Evolutionary conservation across 1,140 invertebrate species (phyloP).

Genomic region (Reticulitermes speratus): DNA sequence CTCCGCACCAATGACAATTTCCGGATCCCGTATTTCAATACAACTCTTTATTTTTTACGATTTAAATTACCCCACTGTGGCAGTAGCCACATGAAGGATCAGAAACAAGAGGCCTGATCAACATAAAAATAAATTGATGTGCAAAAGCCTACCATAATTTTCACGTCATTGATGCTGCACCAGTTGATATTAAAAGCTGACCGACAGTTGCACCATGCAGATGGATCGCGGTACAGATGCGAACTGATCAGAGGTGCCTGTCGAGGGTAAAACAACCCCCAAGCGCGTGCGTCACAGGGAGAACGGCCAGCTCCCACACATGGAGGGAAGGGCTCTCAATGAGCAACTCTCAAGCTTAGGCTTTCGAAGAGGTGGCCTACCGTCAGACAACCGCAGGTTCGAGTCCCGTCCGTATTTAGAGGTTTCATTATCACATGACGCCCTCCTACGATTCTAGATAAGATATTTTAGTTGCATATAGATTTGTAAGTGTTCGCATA

Average conservation of each 20-base stretch:
- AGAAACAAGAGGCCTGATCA: neutral
- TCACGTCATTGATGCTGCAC: neutral
- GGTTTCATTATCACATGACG: too few species aligned
- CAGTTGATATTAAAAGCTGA: neutral
- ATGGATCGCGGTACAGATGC: neutral
- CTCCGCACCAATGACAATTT: neutral
- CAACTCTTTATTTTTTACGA: too few species aligned
- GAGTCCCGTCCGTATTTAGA: too few species aligned
- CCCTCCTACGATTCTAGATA: too few species aligned
- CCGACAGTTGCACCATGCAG: neutral
- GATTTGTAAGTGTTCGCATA: too few species aligned
- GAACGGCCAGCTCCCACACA: neutral
- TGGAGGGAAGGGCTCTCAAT: neutral
- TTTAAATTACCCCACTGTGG: neutral
- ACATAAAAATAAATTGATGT: neutral
- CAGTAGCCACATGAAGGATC: neutral
- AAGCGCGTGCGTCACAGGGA: neutral
- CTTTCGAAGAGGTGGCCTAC: neutral
- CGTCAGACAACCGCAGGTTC: too few species aligned
- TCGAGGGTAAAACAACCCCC: neutral
- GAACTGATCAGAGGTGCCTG: neutral
- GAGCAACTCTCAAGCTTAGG: neutral
- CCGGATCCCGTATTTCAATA: too few species aligned
- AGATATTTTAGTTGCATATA: too few species aligned
- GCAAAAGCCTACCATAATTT: neutral